These are phyloP conservation scores for Ctenomys sociabilis DNA, from an alignment of 2,113 vertebrate species.

Conservation along the genomic window DNA sequence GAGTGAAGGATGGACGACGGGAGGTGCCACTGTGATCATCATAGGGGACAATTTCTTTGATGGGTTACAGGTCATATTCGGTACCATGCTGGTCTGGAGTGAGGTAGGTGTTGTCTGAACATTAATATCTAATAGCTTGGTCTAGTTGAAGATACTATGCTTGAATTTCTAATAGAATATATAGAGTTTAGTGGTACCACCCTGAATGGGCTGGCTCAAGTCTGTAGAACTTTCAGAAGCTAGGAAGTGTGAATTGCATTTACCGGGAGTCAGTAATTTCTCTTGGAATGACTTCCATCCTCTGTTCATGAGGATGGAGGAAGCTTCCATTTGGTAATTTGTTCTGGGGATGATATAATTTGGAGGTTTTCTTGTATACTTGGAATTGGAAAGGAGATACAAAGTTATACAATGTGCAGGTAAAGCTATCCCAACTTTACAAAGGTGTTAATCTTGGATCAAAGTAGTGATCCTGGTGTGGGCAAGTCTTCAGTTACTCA, in stretches of 20 bases:
- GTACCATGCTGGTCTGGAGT: conserved; percentile 99
- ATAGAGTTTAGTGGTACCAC: conserved; percentile 37
- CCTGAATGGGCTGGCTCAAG: conserved; percentile 53
- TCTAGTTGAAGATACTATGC: conserved; percentile 79
- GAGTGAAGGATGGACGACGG: conserved; percentile 99
- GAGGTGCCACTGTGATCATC: conserved; percentile 98
- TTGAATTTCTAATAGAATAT: conserved; percentile 74
- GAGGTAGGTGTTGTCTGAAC: conserved; percentile 94
- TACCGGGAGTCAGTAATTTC: not conserved
- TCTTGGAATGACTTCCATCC: not conserved
- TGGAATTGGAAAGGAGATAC: not conserved
- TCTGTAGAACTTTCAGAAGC: conserved; percentile 27
- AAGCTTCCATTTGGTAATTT: not conserved
- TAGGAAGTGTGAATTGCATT: not conserved
- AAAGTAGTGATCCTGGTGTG: not conserved
- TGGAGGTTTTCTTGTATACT: not conserved
- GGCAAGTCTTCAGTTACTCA: not conserved
- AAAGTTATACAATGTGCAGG: not conserved
- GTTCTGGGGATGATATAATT: not conserved
- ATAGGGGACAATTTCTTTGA: conserved; percentile 99
- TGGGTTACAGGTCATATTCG: conserved; percentile 98
- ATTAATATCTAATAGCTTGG: conserved; percentile 86
- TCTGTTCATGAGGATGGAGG: not conserved
- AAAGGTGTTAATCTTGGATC: not conserved
- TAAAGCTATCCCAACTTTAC: not conserved